Conservation (phyloP, 1,140 invertebrate species). For the Drosophila oshimai region DNA sequence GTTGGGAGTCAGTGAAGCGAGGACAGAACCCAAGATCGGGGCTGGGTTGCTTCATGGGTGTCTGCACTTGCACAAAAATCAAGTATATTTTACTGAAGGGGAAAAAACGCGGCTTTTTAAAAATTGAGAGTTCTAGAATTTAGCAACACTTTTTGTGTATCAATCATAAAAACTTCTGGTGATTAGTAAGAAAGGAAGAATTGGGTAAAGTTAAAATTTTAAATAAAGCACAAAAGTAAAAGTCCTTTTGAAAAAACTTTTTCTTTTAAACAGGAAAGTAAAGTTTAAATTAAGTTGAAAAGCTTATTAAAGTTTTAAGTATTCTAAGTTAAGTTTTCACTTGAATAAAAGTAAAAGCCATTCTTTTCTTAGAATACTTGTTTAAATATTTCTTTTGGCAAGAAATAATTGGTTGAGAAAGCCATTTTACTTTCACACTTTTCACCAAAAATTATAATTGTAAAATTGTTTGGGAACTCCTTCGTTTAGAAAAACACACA, state of each 20-base stretch:
- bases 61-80: conserved; percentile 7
- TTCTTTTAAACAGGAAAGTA: no score
- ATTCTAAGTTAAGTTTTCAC: no score
- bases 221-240: no score
- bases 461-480: neutral
- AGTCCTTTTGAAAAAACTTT: no score
- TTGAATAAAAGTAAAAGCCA: neutral
- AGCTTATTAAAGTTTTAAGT: no score
- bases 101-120: neutral
- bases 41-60: conserved; percentile 18
- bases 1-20: conserved; percentile 43
- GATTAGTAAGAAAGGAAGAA: no score
- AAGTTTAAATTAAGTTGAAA: no score
- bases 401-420: neutral
- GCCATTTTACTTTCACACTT: neutral
- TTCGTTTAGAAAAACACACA: neutral
- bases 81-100: neutral
- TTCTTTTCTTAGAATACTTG: neutral
- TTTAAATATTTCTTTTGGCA: neutral
- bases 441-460: neutral
- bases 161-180: neutral
- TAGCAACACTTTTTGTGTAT: no score
- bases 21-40: conserved; percentile 54
- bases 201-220: no score
- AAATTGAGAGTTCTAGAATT: no score